These are phyloP conservation scores for Vulpes lagopus DNA, from an alignment of 2,113 vertebrate genomes.

Conservation along the genomic window DNA sequence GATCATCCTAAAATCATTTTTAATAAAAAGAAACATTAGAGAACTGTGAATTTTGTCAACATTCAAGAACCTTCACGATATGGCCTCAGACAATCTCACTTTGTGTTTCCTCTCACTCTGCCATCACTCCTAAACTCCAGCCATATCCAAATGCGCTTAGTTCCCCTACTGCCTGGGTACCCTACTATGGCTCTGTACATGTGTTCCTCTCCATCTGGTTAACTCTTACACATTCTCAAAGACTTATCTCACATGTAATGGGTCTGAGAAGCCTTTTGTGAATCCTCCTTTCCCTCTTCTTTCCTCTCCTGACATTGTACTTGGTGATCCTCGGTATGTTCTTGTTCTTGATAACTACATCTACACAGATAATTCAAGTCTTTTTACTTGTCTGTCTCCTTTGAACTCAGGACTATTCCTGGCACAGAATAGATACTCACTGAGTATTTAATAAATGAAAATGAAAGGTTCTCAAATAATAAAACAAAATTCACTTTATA, in stretches of 20 bases:
- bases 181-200: background rate
- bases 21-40: conserved; percentile 5
- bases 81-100: background rate
- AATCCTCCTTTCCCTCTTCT: background rate
- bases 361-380: background rate
- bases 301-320: background rate
- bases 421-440: background rate
- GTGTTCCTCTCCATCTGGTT: background rate
- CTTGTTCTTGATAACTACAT: background rate
- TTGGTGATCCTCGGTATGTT: background rate
- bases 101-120: background rate
- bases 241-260: background rate
- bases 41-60: background rate
- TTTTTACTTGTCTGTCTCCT: background rate
- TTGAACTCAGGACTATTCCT: background rate
- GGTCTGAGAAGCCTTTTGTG: background rate
- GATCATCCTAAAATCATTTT: background rate
- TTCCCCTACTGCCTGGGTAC: background rate
- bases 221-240: background rate
- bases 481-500: conserved; percentile 13
- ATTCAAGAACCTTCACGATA: background rate
- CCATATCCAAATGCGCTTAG: background rate
- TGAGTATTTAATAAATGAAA: conserved; percentile 25
- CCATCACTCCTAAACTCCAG: background rate
- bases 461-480: conserved; percentile 21